These are phyloP conservation scores for Acrossocheilus fasciatus DNA, from an alignment of 2,797 vertebrate genomes.

Conservation along the genomic window DNA sequence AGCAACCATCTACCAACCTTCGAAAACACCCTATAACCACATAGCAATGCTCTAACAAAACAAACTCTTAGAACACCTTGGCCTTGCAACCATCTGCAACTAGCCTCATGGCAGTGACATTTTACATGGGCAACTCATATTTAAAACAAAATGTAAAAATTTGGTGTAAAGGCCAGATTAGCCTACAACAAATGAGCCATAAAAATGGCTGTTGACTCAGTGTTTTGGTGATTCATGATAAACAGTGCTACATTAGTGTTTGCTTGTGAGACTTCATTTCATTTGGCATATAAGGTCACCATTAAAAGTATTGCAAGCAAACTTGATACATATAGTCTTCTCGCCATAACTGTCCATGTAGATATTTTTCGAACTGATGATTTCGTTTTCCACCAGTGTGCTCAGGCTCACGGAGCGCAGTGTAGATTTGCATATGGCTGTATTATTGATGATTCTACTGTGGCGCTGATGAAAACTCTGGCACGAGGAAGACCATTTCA, in stretches of 20 bases:
- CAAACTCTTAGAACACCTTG: neutral
- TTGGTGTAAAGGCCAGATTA: neutral
- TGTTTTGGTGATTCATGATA: neutral
- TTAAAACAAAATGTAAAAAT: neutral
- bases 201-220: neutral
- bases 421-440: conserved; percentile 34
- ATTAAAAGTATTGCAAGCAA: conserved; percentile 3
- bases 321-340: neutral
- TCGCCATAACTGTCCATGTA: neutral
- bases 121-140: neutral
- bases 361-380: conserved; percentile 1
- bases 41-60: neutral
- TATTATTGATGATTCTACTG: conserved; percentile 27
- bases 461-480: conserved; percentile 13
- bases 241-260: neutral
- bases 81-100: neutral
- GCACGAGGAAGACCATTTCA: conserved; percentile 28
- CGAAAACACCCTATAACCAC: neutral
- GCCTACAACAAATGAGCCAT: neutral
- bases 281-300: neutral
- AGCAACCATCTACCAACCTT: neutral
- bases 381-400: conserved; percentile 12
- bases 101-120: neutral
- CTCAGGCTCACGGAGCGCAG: neutral
- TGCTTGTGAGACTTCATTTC: neutral